Evolutionary conservation across 2,797 vertebrate genomes (phyloP), one percentile per base, ranked within the genome.

Genomic region (Alca torda): DNA sequence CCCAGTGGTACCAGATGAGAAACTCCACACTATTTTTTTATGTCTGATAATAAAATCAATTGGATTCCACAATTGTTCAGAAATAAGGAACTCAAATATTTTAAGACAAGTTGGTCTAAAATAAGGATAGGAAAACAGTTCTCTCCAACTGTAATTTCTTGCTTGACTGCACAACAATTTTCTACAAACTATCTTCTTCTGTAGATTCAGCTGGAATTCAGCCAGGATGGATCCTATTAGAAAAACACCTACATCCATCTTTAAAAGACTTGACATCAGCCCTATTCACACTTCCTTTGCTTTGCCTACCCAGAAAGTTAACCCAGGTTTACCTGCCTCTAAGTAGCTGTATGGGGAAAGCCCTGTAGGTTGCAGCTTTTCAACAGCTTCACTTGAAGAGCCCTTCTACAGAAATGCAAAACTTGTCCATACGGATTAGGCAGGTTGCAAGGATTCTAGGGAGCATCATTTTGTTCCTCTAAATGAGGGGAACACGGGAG

Each of bases 151-250:
- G 61, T 80, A 96, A 97, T 97, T 98, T 98, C 92, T 93, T 92
- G 92, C 92, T 93, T 97, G 90, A 87, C 85, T 97, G 96, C 92
- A 97, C 93, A 97, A 93, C 96, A 97, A 95, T 98, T 97, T 97
- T 95, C 96, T 93, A 79, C 81, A 72, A 92, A 87, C 84, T 91
- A 69, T 70, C 82, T 56, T 87, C 79, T 96, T 91, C 76, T 92
- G 33, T 83, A 65, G 87, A 84, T 96, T 96, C 65, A 94, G 51
- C 80, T 96, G 87, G 96, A 93, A 95, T 93, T 90, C 77, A 93
- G 74, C 68, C 90, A 73, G 57, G 30, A 53, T 85, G 89, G 76
- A 70, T 93, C 63, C 65, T 87, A 35, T 68, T 92, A 93, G 59
- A 74, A 91, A 90, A 95, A 89, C 45, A 86, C 48, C 48, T 81